Evolutionary conservation across 1,140 invertebrate genomes (phyloP).

Genomic region (Delia radicum): DNA sequence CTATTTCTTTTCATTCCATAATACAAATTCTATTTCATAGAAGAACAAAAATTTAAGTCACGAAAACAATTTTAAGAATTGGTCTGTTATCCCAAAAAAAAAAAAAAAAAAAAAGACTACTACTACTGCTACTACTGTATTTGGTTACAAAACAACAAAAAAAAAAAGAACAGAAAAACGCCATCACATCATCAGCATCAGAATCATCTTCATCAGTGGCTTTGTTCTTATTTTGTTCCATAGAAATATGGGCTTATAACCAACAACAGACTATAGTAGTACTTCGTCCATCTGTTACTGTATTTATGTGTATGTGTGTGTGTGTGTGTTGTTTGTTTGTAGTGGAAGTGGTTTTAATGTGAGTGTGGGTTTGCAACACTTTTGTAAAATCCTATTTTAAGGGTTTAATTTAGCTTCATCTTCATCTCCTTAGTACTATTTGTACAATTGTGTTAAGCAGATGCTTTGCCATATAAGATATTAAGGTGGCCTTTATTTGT

Average conservation of each 20-base stretch:
- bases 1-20: slow-evolving; percentile 22
- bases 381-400: too few species aligned
- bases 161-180: neutral
- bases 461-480: neutral
- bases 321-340: too few species aligned
- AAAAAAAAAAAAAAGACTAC: neutral
- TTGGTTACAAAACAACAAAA: neutral
- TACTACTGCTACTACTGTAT: neutral
- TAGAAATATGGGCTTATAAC: too few species aligned
- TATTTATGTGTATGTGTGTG: neutral
- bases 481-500: too few species aligned
- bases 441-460: slow-evolving; percentile 9
- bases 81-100: slow-evolving; percentile 1
- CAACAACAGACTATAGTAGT: neutral
- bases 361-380: neutral
- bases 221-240: slow-evolving; percentile 3
- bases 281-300: neutral
- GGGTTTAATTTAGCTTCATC: slow-evolving; percentile 11
- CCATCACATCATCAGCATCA: neutral
- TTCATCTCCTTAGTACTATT: neutral
- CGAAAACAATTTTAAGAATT: slow-evolving; percentile 24
- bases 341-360: too few species aligned
- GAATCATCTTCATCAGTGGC: slow-evolving; percentile 15
- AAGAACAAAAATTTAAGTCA: slow-evolving; percentile 16
- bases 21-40: slow-evolving; percentile 16